phyloP scores from a whole-genome alignment of 1,140 invertebrate species.

The Solen grandis region DNA sequence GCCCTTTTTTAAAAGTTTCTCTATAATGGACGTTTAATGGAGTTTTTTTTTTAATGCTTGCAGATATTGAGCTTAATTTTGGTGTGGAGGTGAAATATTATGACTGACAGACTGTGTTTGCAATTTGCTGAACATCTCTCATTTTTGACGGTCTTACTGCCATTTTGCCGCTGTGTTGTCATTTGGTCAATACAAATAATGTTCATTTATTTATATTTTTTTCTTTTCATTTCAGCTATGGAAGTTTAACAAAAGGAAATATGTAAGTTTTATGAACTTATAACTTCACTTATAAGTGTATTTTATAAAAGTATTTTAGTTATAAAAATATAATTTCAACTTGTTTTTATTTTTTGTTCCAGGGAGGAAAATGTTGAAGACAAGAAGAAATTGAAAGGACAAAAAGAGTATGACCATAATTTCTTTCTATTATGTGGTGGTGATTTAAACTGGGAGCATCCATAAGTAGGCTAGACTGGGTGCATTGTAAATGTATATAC shows the following conservation, averaged over 20 bases:
- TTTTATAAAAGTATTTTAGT: not conserved
- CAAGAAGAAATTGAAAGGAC: constrained; percentile 85
- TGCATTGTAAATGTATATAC: no score
- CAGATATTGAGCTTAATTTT: no score
- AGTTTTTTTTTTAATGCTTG: no score
- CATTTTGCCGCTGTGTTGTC: not conserved
- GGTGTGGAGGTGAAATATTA: no score
- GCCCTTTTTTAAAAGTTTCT: no score
- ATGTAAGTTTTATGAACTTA: constrained; percentile 71
- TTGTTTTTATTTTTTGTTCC: constrained; percentile 27
- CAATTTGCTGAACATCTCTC: no score
- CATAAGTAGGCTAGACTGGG: no score
- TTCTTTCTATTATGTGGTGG: not conserved
- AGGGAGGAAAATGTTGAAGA: constrained; percentile 85
- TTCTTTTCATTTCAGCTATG: constrained; percentile 65
- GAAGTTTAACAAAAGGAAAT: constrained; percentile 68
- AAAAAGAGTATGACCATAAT: constrained; percentile 82
- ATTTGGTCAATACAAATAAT: not conserved
- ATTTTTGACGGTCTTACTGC: no score
- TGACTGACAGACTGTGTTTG: no score
- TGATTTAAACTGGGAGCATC: no score
- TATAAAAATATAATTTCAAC: not conserved
- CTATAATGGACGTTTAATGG: no score
- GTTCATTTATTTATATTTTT: not conserved
- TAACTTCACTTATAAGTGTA: not conserved